Base-by-base conservation (phyloP, 1,140 invertebrate species). In the Pogonognathellus flavescens region DNA sequence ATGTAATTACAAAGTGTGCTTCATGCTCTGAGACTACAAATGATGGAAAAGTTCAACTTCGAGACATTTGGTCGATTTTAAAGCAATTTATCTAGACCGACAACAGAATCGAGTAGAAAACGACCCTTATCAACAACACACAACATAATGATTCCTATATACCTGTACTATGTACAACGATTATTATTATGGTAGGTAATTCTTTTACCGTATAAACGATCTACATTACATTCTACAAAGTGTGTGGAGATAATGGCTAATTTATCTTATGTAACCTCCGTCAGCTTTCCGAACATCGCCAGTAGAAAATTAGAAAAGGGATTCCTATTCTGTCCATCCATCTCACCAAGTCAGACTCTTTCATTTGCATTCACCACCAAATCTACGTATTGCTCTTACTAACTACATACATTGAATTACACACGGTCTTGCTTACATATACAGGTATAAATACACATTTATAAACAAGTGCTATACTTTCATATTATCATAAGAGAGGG, bases 291-390 rank as follows among this genome's bases (percentile, higher is more conserved):
- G 1, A 41, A 41, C 31, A 41, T n/a, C n/a, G 13, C 80, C 80
- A 81, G n/a, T 80, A 52, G 49, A 76, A 41, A 76, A 76, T 80
- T 16, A 80, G 18, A 80, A 11, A 80, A 80, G 80, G 80, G 70
- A 76, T 76, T 76, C 31, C 41, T 57, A 13, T 57, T 13, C n/a
- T 13, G 53, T 57, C 53, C 53, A 57, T 57, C 53, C 16, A 76
- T 66, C 22, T 66, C 5, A 31, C 62, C 14, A 60, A 60, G 11
- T 20, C 22, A 31, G 14, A 76, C 70, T 76, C 70, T 57, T 70
- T 81, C 80, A 81, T 81, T 81, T 81, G 53, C 80, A 81, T 81
- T 81, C 80, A 81, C 16, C 50, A 81, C 80, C 50, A 59, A 81
- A 55, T 55, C 80, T n/a, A 22, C n/a, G 8, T 80, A 20, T 25